Percentiles rank a stretch among this genome's conserved stretches.
Evolutionary conservation across 2,888 invertebrate species (phyloP).

Genomic region (Adelognathus sp.): DNA sequence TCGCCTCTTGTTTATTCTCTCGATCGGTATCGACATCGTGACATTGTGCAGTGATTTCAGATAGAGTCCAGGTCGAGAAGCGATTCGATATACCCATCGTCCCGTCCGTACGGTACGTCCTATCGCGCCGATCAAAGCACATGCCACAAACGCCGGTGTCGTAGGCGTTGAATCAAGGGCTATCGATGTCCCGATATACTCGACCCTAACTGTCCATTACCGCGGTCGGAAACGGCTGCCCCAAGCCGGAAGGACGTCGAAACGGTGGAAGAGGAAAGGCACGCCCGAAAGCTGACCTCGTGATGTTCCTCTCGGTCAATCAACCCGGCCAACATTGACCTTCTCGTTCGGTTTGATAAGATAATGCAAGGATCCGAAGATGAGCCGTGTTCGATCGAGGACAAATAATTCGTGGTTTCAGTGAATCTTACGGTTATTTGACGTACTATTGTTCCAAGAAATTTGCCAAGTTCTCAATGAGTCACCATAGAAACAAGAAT

Average conservation of each 20-base stretch:
- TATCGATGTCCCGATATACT: slow-evolving; percentile 43
- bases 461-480: neutral
- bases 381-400: neutral
- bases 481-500: neutral
- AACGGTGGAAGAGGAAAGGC: neutral
- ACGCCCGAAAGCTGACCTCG: slow-evolving; percentile 4
- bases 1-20: neutral
- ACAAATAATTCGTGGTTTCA: neutral
- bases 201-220: slow-evolving; percentile 31
- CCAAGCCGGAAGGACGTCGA: neutral
- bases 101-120: neutral
- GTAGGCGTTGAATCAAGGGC: slow-evolving; percentile 49
- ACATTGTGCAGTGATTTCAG: neutral
- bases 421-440: neutral
- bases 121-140: slow-evolving; percentile 42
- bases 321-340: neutral
- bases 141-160: slow-evolving; percentile 3
- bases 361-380: slow-evolving; percentile 35
- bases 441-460: neutral
- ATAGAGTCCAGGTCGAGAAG: neutral
- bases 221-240: neutral
- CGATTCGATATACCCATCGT: neutral
- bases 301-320: neutral
- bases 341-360: neutral
- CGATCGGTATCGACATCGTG: neutral